These are phyloP conservation scores for Agrochola lota DNA, from an alignment of 2,888 invertebrate species.

Conservation along the genomic window DNA sequence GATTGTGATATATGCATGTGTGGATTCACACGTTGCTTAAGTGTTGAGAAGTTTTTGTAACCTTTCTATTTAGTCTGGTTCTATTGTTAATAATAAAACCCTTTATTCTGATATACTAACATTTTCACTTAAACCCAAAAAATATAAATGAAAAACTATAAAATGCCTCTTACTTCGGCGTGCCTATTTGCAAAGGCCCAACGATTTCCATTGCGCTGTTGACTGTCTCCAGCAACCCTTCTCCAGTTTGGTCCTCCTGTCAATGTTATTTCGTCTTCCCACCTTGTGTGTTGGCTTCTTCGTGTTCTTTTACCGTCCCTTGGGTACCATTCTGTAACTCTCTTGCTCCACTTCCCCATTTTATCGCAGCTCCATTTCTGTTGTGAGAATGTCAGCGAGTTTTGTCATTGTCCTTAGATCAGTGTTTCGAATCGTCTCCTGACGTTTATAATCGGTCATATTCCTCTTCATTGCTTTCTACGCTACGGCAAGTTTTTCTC, in stretches of 20 bases:
- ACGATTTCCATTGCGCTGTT: background rate
- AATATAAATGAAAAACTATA: too few relatives aligned
- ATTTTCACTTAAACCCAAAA: too few relatives aligned
- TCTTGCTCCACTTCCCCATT: background rate
- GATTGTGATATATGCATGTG: conserved; percentile 7
- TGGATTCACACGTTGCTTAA: conserved; percentile 4
- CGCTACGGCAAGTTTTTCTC: background rate
- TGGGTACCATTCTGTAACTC: background rate
- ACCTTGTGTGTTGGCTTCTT: background rate
- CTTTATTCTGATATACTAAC: background rate
- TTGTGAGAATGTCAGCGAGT: background rate
- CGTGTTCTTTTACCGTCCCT: background rate
- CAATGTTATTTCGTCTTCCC: background rate
- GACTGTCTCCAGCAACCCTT: background rate
- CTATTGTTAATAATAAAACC: background rate
- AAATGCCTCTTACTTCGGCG: too few relatives aligned
- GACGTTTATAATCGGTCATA: background rate
- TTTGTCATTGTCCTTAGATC: background rate
- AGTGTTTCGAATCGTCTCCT: background rate
- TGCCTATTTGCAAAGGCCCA: background rate
- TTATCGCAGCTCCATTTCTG: background rate
- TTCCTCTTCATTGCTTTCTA: background rate
- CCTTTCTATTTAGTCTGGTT: conserved; percentile 2
- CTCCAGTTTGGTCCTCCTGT: background rate
- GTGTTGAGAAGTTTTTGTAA: background rate